Base-by-base conservation (phyloP, 1,140 invertebrate genomes). In the Drosophila melanica region DNA sequence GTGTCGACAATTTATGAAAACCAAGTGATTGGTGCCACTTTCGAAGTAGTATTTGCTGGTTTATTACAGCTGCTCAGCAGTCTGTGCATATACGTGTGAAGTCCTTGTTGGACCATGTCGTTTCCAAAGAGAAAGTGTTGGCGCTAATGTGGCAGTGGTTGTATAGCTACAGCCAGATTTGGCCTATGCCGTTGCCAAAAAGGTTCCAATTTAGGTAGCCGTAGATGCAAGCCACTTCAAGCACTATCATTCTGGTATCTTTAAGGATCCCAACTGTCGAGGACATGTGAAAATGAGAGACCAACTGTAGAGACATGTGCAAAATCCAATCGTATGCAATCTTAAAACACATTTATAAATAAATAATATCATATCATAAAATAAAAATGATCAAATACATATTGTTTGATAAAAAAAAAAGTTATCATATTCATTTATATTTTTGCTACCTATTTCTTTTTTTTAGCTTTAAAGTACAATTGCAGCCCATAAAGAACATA, bases 41-140 rank as follows among this genome's bases (percentile, higher is more conserved):
- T 97, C 96, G 71, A 97, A 98, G 92, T 97, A 98, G 92, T 98
- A 98, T 84, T 92, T 98, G 10, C 93, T 98, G 4, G 98, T 98
- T 92, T 98, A 98, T 82, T 97, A 96, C 8, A 79, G 64, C 0
- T 55, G 95, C 95, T 8, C 96, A 97, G 90, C 85, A 94, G 47
- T 98, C 98, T 90, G 94, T 98, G 44, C 95, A 2, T 97, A 97
- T 86, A 95, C 96, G 0, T 97, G 97, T 90, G 93, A 95, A 85
- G 96, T 92, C 14, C 77, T 93, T 78, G 92, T 93, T 68, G 93
- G 57, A 2, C 0, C 6, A 97, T 78, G 72, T 48, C 41, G 51
- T 8, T 72, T 74, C 23, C 18, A 35, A 1, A 14, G 10, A 4
- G 8, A 14, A 8, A 64, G 4, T 2, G 37, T 78, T 44, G 75